phyloP scores from a whole-genome alignment of 23 tunicate genomes.

The Styela plicata region DNA sequence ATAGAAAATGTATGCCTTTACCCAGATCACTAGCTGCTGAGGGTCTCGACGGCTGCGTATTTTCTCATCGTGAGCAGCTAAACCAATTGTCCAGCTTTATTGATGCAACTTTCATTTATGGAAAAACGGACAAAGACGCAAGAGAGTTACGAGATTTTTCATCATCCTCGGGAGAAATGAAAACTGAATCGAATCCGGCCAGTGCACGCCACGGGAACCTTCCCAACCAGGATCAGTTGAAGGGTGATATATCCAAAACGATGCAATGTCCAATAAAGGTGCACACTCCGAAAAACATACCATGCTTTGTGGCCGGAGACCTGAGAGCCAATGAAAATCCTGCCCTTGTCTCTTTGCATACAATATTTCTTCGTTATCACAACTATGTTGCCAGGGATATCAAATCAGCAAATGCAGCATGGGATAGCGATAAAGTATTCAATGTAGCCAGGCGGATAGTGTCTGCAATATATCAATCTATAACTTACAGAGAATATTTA shows the following conservation, averaged over 20 bases:
- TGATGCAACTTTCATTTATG: slow-evolving; percentile 71
- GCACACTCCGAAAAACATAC: slow-evolving; percentile 42
- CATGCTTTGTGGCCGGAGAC: slow-evolving; percentile 90
- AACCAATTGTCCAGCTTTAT: slow-evolving; percentile 60
- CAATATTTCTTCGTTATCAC: slow-evolving; percentile 64
- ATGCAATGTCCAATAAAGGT: slow-evolving; percentile 53
- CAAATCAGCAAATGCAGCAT: slow-evolving; percentile 41
- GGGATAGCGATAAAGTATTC: slow-evolving; percentile 48
- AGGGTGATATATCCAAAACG: slow-evolving; percentile 10
- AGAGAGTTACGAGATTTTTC: slow-evolving; percentile 38
- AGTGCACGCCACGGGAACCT: not conserved
- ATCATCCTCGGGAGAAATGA: slow-evolving; percentile 15
- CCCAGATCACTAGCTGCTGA: slow-evolving; percentile 59
- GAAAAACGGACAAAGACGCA: slow-evolving; percentile 45
- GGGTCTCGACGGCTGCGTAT: slow-evolving; percentile 4
- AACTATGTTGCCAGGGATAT: slow-evolving; percentile 48
- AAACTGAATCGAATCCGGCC: not conserved
- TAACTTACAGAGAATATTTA: slow-evolving; percentile 73
- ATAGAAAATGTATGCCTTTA: slow-evolving; percentile 53
- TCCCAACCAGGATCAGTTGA: slow-evolving; percentile 35
- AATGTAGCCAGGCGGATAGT: slow-evolving; percentile 58
- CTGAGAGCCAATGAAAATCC: slow-evolving; percentile 68
- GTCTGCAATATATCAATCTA: slow-evolving; percentile 52
- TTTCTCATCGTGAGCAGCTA: slow-evolving; percentile 53
- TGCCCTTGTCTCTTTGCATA: slow-evolving; percentile 64